Conservation (phyloP, 2,888 invertebrate species). For the Mechanitis mazaeus region DNA sequence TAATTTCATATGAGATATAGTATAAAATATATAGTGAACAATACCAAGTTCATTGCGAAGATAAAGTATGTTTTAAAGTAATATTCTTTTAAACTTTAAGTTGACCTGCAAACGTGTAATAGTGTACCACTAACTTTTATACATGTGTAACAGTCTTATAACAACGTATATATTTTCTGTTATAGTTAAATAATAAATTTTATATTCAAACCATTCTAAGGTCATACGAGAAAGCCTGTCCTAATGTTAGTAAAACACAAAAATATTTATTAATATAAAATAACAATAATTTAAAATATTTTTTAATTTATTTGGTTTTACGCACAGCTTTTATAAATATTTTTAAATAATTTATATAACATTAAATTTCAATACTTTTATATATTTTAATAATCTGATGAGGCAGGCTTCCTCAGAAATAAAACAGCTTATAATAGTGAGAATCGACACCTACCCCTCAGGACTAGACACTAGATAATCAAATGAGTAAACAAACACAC, state of each 20-base stretch:
- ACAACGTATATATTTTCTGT: conserved; percentile 32
- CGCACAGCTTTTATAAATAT: conserved; percentile 47
- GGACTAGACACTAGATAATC: conserved; percentile 72
- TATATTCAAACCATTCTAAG: conserved; percentile 30
- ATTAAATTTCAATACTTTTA: not conserved
- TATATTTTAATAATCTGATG: not conserved
- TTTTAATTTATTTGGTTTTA: conserved; percentile 64
- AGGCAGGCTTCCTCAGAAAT: conserved; percentile 57
- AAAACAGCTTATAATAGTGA: conserved; percentile 66
- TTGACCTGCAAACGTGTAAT: not conserved
- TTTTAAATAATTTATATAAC: not conserved
- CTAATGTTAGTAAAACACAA: conserved; percentile 31
- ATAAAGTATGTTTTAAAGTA: not conserved
- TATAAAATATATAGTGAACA: not conserved
- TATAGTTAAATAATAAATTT: conserved; percentile 28
- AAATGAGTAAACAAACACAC: conserved; percentile 72
- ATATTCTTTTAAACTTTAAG: not conserved
- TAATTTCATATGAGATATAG: not conserved
- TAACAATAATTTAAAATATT: conserved; percentile 30
- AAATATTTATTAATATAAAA: conserved; percentile 15
- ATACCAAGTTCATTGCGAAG: conserved; percentile 1
- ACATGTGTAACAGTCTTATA: conserved; percentile 31
- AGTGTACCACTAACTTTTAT: not conserved
- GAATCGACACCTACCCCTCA: conserved; percentile 66
- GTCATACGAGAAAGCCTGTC: conserved; percentile 54